Evolutionary conservation across 2,797 vertebrate genomes (phyloP).

Genomic region (Mormyrus hasselquistii): DNA sequence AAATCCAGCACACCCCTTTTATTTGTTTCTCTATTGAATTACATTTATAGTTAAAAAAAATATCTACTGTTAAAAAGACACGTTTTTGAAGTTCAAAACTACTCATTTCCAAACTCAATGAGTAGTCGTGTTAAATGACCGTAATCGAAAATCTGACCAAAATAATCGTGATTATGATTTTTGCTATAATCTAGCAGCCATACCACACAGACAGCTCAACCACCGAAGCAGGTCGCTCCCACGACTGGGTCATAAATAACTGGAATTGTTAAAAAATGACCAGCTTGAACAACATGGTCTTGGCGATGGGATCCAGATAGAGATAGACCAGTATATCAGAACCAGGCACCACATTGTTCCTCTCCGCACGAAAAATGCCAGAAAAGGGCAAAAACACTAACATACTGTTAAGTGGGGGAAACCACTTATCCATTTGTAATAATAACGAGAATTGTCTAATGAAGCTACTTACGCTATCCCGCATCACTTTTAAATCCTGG

Average conservation of each 20-base stretch:
- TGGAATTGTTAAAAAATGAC: neutral
- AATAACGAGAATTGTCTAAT: neutral
- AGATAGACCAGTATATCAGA: neutral
- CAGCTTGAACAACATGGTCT: neutral
- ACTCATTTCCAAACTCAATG: neutral
- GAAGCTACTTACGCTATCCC: constrained; percentile 38
- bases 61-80: neutral
- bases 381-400: neutral
- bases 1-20: neutral
- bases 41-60: neutral
- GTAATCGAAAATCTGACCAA: neutral
- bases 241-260: neutral
- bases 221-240: neutral
- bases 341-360: neutral
- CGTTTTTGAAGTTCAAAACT: neutral
- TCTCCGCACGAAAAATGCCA: neutral
- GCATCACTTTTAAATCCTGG: constrained; percentile 56
- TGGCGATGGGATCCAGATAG: neutral
- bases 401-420: neutral
- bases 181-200: neutral
- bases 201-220: neutral
- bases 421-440: neutral
- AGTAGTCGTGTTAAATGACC: neutral
- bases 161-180: neutral
- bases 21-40: neutral